Base-by-base conservation (phyloP, 2,797 vertebrate species). In the Astyanax mexicanus region DNA sequence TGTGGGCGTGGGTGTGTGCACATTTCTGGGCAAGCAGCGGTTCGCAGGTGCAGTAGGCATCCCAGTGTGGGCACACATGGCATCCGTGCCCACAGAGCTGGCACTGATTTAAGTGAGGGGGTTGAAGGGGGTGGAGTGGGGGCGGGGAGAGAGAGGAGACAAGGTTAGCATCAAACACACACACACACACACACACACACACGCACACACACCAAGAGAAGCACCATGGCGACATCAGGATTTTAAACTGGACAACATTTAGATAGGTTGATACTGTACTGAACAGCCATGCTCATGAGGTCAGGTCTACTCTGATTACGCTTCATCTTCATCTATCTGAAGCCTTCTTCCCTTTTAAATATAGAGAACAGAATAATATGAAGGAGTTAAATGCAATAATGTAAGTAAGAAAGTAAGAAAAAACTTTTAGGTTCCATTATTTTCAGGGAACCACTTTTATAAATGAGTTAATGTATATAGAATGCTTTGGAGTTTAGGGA, bases 1-100 rank as follows among this genome's bases (percentile, higher is more conserved):
- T 11, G 51, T 23, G 51, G 23, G 51, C 23, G 21, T 21, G 21
- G 21, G 49, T 29, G 23, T 55, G 23, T 29, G 42, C 1, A 13
- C 51, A 49, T 72, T 77, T 77, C 69, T 72, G 75, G 75, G 75
- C 75, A 77, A 58, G 61, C 75, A 66, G 75, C 42, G 75, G 69
- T 72, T 77, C 75, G 60, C 75, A 77, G 75, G 75, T 77, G 75
- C 75, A 77, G 69, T 44, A 77, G 60, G 61, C 75, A 54, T 77
- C 70, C 75, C 75, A 77, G 62, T 11, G 75, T 21, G 75, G 51
- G 51, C 75, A 72, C 69, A 77, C 75, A 66, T 77, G 75, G 75
- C 75, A 72, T 72, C 75, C 69, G 52, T 72, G 69, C 60, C 75
- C 71, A 74, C 65, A 67, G 66, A 74, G 71, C 47, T 74, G 72